Evolutionary conservation across 2,888 invertebrate genomes (phyloP), one percentile per base, ranked within the genome.

Genomic region (Brassicogethes aeneus): DNA sequence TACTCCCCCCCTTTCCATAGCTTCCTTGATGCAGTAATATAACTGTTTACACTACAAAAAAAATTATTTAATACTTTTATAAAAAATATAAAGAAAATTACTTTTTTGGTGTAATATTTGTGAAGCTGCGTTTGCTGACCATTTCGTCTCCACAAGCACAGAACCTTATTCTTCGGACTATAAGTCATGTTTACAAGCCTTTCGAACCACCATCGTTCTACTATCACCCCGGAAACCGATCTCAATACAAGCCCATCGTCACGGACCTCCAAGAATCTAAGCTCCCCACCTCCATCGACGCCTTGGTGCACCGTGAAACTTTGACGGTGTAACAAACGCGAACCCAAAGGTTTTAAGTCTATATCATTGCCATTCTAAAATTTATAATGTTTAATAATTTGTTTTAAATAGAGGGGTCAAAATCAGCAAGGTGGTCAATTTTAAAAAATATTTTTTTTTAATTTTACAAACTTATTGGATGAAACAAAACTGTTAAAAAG

Each of bases 171-270:
- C 70, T 97, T 97, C 0, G 99, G 99, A 54, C 96, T 95, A 69
- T 94, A 99, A 0, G 99, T 97, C 95, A 99, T 97, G 66, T 99
- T 99, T 39, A 99, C 95, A 39, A 99, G 74, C 40, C 96, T 76
- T 66, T 99, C 99, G 70, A 91, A 99, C 97, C 97, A 99, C 97
- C 99, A 99, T 33, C 96, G 76, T 59, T 92, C 91, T 32, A 89
- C 80, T 68, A 92, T 91, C 1, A 89, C 85, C 15, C 92, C 92
- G 67, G 79, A 79, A 2, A 83, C 80, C 0, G 89, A 86, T 45
- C 91, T 74, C 50, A 92, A 70, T 7, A 91, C 85, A 39, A 92
- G 74, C 0, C 93, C 95, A 66, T 99, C 99, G 66, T 99, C 97
- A 47, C 97, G 84, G 30, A 99, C 96, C 73, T 96, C 89, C 73